Conservation (phyloP, 2,888 invertebrate genomes). For the Drosophila trichaetosa region DNA sequence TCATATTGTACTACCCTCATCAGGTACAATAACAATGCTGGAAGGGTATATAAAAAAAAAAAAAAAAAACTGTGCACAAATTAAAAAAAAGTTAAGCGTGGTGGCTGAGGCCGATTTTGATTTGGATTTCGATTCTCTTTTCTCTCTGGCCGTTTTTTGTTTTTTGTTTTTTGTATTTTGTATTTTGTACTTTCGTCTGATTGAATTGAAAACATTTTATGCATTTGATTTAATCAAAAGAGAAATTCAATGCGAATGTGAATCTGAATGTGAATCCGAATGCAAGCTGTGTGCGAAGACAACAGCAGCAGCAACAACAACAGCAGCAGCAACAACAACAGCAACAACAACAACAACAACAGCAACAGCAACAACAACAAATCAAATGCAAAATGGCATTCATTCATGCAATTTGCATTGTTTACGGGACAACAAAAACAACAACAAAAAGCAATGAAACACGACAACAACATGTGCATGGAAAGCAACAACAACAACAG, state of each 20-base stretch:
- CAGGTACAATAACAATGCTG: neutral
- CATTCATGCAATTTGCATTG: slow-evolving; percentile 80
- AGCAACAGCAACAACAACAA: slow-evolving; percentile 31
- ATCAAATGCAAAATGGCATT: slow-evolving; percentile 75
- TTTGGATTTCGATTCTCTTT: slow-evolving; percentile 39
- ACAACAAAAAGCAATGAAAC: slow-evolving; percentile 23
- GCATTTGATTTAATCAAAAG: slow-evolving; percentile 79
- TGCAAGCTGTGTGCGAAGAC: slow-evolving; percentile 48
- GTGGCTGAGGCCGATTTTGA: slow-evolving; percentile 38
- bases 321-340: slow-evolving; percentile 16
- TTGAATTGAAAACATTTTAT: slow-evolving; percentile 79
- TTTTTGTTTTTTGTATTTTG: slow-evolving; percentile 4
- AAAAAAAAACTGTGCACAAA: slow-evolving; percentile 39
- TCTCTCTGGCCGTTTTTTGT: neutral
- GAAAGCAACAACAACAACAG: slow-evolving; percentile 3
- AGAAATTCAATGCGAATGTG: slow-evolving; percentile 59
- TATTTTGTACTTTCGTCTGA: slow-evolving; percentile 36
- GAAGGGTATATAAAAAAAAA: slow-evolving; percentile 8
- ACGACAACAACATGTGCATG: slow-evolving; percentile 50
- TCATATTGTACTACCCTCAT: neutral
- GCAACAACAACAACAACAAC: neutral
- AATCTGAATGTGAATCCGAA: slow-evolving; percentile 39
- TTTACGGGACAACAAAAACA: slow-evolving; percentile 47
- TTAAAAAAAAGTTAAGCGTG: slow-evolving; percentile 49
- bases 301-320: slow-evolving; percentile 15